A percentile compares a stretch with the other conserved stretches of the same genome.
These are phyloP conservation scores for Drosophila kokeensis DNA, from an alignment of 2,888 invertebrate genomes.

Conservation along the genomic window DNA sequence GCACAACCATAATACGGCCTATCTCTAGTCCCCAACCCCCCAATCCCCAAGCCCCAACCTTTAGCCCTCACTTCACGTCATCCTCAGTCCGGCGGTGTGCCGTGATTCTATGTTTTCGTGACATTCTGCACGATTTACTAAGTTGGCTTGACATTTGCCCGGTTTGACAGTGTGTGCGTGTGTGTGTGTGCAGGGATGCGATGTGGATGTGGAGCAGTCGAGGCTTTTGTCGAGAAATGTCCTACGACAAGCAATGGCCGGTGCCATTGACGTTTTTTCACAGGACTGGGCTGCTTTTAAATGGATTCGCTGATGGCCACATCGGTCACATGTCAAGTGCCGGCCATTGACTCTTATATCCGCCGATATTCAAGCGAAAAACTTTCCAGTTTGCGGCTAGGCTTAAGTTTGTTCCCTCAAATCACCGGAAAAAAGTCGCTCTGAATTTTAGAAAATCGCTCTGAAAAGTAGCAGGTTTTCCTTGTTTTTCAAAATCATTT, in stretches of 20 bases:
- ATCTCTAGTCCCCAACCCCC: constrained; percentile 43
- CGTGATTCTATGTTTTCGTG: constrained; percentile 61
- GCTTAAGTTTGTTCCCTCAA: constrained; percentile 4
- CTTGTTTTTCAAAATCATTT: background rate
- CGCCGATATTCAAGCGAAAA: background rate
- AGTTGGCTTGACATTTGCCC: constrained; percentile 60
- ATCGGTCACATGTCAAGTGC: constrained; percentile 77
- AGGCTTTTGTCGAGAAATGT: constrained; percentile 14
- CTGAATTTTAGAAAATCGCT: background rate
- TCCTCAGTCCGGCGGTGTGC: constrained; percentile 10
- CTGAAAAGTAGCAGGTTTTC: background rate
- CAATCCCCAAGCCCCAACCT: background rate
- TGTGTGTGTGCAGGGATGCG: background rate
- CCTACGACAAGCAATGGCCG: constrained; percentile 31
- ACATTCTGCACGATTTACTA: constrained; percentile 72
- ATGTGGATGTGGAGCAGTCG: constrained; percentile 15
- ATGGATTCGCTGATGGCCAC: constrained; percentile 69
- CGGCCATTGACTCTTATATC: constrained; percentile 53
- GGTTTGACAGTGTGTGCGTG: constrained; percentile 1
- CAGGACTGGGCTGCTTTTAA: constrained; percentile 45
- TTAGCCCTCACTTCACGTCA: constrained; percentile 7
- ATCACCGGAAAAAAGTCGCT: background rate
- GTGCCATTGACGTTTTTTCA: constrained; percentile 26
- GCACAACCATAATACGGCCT: constrained; percentile 53
- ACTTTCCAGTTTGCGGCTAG: constrained; percentile 17